Evolutionary conservation across 2,797 vertebrate species (phyloP), one percentile per base, ranked within the genome.

Genomic region (Avahi laniger): DNA sequence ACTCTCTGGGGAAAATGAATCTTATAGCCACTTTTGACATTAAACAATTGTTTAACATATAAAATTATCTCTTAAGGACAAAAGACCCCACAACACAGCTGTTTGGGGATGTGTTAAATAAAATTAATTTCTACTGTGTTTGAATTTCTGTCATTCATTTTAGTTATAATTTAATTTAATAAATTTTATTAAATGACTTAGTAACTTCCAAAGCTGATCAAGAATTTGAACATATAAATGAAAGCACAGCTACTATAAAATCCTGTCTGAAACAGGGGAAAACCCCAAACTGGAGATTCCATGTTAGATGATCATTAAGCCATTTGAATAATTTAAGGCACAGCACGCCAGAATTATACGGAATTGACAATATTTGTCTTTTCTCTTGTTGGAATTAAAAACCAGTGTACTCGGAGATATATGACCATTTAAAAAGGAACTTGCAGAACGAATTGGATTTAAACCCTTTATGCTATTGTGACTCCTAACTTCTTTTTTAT

Each of bases 41-140:
- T 91, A 86, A 94, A 75, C 10, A 93, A 75, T 80, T 69, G 7
- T 72, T 93, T 93, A 86, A 94, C 86, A 89, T 65, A 54, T 48
- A 41, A 43, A 93, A 83, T 75, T 73, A 7, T 80, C n/a, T 73
- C n/a, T 79, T 89, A 67, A 85, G 83, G 75, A 90, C 50, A 75
- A 41, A 82, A 87, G 61, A 63, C 38, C 41, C 57, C 81, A 46
- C 5, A 78, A 20, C 10, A 35, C 41, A 89, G 30, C 5, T 80
- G 18, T 81, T 78, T 67, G 41, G 41, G 17, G 9, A 78, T 38
- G 5, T 54, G n/a, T 63, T 79, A 63, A 41, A 30, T n/a, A 87
- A 95, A 80, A 80, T 61, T 89, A 82, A 57, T 81, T 85, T 97
- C 35, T 87, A 52, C 63, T 57, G 1, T 87, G 11, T 80, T 94